These are phyloP conservation scores for Peromyscus maniculatus DNA, from an alignment of 2,113 vertebrate species.

Conservation along the genomic window DNA sequence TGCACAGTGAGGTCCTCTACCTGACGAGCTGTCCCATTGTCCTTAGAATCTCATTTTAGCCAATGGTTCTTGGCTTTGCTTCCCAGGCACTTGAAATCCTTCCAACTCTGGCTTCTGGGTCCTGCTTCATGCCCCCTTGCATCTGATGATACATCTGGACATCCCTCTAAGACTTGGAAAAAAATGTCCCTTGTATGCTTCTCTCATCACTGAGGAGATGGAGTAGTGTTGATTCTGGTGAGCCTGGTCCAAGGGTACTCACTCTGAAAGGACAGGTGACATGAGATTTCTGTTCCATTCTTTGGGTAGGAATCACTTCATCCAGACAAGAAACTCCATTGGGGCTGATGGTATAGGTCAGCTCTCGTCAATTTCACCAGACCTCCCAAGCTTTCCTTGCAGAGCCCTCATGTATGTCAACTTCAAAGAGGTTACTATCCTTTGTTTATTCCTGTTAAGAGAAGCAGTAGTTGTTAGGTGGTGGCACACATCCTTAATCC, in stretches of 20 bases:
- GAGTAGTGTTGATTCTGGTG: too few relatives aligned
- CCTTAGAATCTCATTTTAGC: neutral
- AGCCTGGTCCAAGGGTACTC: too few relatives aligned
- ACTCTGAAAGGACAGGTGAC: neutral
- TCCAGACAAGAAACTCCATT: neutral
- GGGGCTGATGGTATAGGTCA: fast-evolving
- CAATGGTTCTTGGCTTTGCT: neutral
- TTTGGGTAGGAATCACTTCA: neutral
- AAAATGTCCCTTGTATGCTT: too few relatives aligned
- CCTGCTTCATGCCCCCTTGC: neutral
- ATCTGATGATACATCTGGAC: neutral
- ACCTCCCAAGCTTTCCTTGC: neutral
- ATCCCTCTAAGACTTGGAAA: too few relatives aligned
- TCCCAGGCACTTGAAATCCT: neutral
- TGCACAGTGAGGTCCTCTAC: neutral
- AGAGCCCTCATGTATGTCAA: neutral
- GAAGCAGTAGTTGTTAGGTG: neutral
- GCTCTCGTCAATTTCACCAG: too few relatives aligned
- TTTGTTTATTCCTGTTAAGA: neutral
- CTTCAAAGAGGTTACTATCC: fast-evolving
- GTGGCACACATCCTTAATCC: neutral
- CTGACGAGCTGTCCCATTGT: neutral
- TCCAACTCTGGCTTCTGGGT: neutral
- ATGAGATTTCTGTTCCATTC: neutral
- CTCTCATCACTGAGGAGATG: neutral